A percentile compares a stretch with the other conserved stretches of the same genome.
phyloP scores from a whole-genome alignment of 1,140 invertebrate species.

The Drosophila ambigua region DNA sequence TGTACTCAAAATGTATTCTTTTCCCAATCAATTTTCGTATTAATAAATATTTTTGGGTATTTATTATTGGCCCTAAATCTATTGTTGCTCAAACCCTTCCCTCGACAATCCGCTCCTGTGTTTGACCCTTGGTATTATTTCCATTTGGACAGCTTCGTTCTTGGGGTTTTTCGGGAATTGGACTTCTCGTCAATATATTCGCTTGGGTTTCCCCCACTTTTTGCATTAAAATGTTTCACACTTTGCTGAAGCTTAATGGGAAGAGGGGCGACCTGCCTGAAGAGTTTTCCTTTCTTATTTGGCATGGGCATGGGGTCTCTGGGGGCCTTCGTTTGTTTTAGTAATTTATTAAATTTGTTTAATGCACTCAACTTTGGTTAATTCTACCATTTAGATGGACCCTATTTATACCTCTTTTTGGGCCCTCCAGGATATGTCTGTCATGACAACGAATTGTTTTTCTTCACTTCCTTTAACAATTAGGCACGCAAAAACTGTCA shows the following conservation, averaged over 20 bases:
- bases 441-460: conserved; percentile 49
- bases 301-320: neutral
- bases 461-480: conserved; percentile 59
- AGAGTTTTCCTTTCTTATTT: conserved; percentile 2
- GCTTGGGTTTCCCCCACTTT: neutral
- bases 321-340: too few species aligned
- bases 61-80: too few species aligned
- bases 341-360: conserved; percentile 28
- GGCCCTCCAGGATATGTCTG: conserved; percentile 3
- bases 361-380: conserved; percentile 15
- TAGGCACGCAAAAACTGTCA: conserved; percentile 61
- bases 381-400: neutral
- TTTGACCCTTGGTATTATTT: conserved; percentile 41
- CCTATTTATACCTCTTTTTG: conserved; percentile 22
- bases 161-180: conserved; percentile 8
- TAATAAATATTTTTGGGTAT: too few species aligned
- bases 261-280: neutral
- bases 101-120: conserved; percentile 4
- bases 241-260: conserved; percentile 34
- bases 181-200: neutral
- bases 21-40: too few species aligned
- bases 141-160: conserved; percentile 25
- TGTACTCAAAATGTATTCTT: too few species aligned
- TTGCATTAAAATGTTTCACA: conserved; percentile 42
- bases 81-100: neutral